Conservation (phyloP, 2,888 invertebrate genomes). For the Seladonia tumulorum region DNA sequence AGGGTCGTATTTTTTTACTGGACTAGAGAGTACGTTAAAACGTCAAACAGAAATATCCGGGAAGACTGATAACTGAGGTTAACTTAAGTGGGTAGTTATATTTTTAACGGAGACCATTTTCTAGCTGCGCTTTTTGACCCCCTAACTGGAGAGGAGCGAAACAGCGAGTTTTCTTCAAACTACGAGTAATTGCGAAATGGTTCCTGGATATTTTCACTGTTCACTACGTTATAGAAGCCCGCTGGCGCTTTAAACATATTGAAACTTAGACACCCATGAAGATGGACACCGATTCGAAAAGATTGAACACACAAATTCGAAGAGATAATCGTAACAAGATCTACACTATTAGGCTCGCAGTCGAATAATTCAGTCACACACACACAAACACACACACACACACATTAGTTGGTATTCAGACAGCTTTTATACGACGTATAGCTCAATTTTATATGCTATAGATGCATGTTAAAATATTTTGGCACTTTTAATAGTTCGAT, state of each 20-base stretch:
- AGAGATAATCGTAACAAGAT: background rate
- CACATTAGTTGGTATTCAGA: background rate
- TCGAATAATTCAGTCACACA: background rate
- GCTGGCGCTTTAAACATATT: background rate
- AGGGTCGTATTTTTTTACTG: constrained; percentile 64
- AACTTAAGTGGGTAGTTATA: constrained; percentile 51
- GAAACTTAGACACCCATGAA: background rate
- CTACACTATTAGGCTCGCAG: background rate
- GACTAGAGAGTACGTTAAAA: constrained; percentile 54
- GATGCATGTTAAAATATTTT: constrained; percentile 20
- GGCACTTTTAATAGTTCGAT: background rate
- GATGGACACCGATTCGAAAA: background rate
- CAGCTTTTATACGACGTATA: constrained; percentile 10
- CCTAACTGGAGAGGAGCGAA: constrained; percentile 20
- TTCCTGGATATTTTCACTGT: constrained; percentile 29
- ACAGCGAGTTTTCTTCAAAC: background rate
- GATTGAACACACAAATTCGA: background rate
- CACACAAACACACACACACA: background rate
- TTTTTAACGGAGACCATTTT: constrained; percentile 48
- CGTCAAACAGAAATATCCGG: constrained; percentile 57
- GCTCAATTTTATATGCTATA: constrained; percentile 4
- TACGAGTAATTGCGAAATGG: background rate
- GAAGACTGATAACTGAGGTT: constrained; percentile 66
- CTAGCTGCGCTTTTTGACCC: constrained; percentile 33
- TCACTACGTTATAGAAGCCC: background rate